These are phyloP conservation scores for Hyposmocoma kahamanoa DNA, from an alignment of 1,140 invertebrate species.

Conservation along the genomic window DNA sequence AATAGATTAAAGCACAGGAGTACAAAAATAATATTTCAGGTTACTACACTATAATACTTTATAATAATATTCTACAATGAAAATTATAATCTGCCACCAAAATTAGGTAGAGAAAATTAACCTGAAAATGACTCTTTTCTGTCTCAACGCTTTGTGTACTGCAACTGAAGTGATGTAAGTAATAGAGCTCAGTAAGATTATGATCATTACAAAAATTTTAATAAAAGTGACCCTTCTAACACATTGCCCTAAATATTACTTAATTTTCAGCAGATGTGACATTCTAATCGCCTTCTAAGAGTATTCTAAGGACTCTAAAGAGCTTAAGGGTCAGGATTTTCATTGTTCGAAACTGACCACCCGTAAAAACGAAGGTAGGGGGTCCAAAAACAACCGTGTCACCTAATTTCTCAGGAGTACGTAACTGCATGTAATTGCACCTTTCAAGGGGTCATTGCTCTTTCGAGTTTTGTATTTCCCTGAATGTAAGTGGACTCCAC, in stretches of 20 bases:
- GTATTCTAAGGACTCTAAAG: slow-evolving; percentile 27
- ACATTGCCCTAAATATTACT: not conserved
- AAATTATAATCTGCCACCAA: too few relatives aligned
- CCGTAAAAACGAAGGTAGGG: slow-evolving; percentile 41
- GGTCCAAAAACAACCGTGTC: slow-evolving; percentile 51
- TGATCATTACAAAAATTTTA: too few relatives aligned
- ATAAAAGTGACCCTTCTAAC: too few relatives aligned
- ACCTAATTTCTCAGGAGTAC: slow-evolving; percentile 57
- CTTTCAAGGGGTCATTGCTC: slow-evolving; percentile 61
- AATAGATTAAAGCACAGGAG: too few relatives aligned
- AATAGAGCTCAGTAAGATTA: too few relatives aligned
- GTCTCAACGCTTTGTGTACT: too few relatives aligned
- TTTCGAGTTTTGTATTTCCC: slow-evolving; percentile 37
- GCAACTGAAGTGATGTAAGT: too few relatives aligned
- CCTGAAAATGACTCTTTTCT: too few relatives aligned
- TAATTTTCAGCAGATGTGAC: slow-evolving; percentile 30
- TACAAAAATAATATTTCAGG: too few relatives aligned
- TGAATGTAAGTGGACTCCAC: slow-evolving; percentile 53
- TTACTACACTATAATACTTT: too few relatives aligned
- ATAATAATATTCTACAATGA: too few relatives aligned
- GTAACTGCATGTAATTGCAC: slow-evolving; percentile 63
- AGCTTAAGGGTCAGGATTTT: slow-evolving; percentile 32
- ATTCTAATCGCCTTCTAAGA: slow-evolving; percentile 7
- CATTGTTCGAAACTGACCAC: slow-evolving; percentile 67
- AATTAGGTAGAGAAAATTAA: too few relatives aligned